Base-by-base conservation (phyloP, 2,888 invertebrate species). In the Octonoba sinensis region DNA sequence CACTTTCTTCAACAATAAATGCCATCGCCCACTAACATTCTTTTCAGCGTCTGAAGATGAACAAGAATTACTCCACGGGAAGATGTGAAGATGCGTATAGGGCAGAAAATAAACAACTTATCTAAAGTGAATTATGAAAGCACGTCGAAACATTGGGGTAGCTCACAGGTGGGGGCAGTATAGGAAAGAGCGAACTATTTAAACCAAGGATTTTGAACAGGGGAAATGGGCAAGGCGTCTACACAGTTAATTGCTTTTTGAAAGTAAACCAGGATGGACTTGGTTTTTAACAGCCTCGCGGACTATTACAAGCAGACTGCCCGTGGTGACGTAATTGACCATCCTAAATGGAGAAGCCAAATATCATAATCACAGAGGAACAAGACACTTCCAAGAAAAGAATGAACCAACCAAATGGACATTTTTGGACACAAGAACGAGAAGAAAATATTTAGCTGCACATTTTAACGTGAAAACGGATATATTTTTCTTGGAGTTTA, bases 291-390 rank as follows among this genome's bases (percentile, higher is more conserved):
- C 65, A 46, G 59, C 27, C 51, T 51, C 56, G 49, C 46, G 66
- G 51, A 36, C 67, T 54, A 67, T 64, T 62, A 72, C 54, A 16
- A 47, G 70, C 47, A 49, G 79, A 46, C 67, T 60, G 54, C 79
- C 79, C 56, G 79, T 64, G 47, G 79, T 59, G 79, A 79, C 67
- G 69, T 73, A 79, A 79, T 79, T 79, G 79, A 62, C 62, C 62
- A 73, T 60, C 79, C 72, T 73, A 73, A 69, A 73, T 56, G n/a
- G 27, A n/a, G 20, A 22, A 59, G n/a, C 51, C 22, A 56, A 73
- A 79, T 79, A 73, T 73, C 73, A 73, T 79, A 79, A 79, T 79
- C 67, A 56, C 46, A 57, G 44, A 12, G 44, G 56, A n/a, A 59
- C 18, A 22, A 44, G 54, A n/a, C n/a, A 51, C 36, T 36, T 36